phyloP scores from a whole-genome alignment of 2,113 vertebrate genomes.

The Halcyon malimbica region DNA sequence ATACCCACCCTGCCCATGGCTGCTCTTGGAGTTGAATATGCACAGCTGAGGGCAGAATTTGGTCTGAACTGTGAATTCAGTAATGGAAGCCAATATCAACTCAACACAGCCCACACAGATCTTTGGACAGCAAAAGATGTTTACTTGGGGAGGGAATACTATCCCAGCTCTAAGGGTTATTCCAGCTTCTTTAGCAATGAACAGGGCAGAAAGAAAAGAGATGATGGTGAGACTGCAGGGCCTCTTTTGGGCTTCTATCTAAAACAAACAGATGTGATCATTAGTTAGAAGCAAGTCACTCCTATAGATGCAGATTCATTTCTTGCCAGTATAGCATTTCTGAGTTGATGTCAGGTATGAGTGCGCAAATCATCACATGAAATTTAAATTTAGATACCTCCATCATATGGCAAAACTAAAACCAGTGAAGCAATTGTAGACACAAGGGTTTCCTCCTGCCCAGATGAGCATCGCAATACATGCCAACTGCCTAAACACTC shows the following conservation, averaged over 20 bases:
- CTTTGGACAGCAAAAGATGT: constrained; percentile 1
- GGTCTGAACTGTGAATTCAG: neutral
- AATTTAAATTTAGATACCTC: neutral
- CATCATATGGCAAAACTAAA: neutral
- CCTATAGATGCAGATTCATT: neutral
- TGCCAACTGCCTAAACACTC: neutral
- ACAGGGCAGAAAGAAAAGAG: neutral
- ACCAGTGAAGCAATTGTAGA: neutral
- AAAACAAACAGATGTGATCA: constrained; percentile 4
- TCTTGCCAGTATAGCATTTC: neutral
- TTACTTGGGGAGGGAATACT: constrained; percentile 3
- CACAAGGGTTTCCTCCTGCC: neutral
- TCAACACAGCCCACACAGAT: constrained; percentile 27
- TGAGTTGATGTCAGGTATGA: neutral
- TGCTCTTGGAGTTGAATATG: neutral
- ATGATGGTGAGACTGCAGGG: neutral
- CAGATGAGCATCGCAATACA: neutral
- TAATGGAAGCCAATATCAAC: constrained; percentile 37
- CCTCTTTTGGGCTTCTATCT: neutral
- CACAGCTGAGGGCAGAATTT: constrained; percentile 6
- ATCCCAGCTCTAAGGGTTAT: neutral
- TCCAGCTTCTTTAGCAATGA: constrained; percentile 15
- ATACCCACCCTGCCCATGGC: neutral
- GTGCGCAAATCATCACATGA: neutral
- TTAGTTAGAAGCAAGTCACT: neutral